Conservation (phyloP, 92 coral and sea anemone species). For the Phenganax stokvisi region DNA sequence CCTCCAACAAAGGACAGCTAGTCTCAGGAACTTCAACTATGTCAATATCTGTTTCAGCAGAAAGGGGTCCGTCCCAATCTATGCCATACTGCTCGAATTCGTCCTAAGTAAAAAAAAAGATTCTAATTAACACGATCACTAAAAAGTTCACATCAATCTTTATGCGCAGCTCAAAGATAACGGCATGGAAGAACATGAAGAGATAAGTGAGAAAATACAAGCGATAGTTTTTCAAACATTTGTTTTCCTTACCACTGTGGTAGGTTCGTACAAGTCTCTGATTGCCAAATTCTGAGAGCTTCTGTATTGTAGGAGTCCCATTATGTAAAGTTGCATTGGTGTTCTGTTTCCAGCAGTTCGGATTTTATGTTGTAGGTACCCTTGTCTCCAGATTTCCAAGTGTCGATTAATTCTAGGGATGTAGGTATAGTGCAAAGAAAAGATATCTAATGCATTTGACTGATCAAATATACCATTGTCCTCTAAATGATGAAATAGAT, state of each 20-base stretch:
- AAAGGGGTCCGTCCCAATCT: constrained; percentile 49
- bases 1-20: constrained; percentile 14
- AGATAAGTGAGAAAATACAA: background rate
- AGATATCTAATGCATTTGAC: constrained; percentile 40
- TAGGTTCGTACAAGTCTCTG: constrained; percentile 43
- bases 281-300: constrained; percentile 45
- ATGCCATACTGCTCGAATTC: constrained; percentile 38
- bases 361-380: constrained; percentile 48
- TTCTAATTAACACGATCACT: no score
- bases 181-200: background rate
- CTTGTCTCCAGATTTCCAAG: constrained; percentile 45
- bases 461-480: constrained; percentile 47
- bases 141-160: background rate
- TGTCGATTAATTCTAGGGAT: constrained; percentile 47
- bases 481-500: constrained; percentile 46
- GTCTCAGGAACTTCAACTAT: constrained; percentile 44
- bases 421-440: constrained; percentile 40
- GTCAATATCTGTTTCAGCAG: constrained; percentile 19
- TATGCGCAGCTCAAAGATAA: background rate
- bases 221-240: background rate
- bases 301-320: constrained; percentile 45
- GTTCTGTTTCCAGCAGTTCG: constrained; percentile 1
- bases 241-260: background rate
- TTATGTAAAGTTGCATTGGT: constrained; percentile 50
- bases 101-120: constrained; percentile 25